A percentile compares a stretch with the other conserved stretches of the same genome.
These are phyloP conservation scores for Ornithorhynchus anatinus DNA, from an alignment of 2,113 vertebrate species.

Conservation along the genomic window DNA sequence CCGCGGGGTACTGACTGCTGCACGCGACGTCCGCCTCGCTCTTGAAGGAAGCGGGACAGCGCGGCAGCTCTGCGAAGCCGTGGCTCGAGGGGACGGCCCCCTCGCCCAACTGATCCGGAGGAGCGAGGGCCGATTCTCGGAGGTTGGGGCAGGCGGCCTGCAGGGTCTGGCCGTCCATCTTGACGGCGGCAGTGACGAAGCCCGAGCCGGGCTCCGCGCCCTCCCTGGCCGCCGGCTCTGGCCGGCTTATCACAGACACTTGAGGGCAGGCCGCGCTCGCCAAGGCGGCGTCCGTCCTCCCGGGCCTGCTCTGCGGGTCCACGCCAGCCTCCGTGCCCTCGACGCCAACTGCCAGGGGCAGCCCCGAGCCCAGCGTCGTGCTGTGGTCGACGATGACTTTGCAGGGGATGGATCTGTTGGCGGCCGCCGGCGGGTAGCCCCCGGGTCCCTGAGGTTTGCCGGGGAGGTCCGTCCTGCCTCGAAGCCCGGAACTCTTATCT, in stretches of 20 bases:
- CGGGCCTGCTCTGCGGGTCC: constrained; percentile 67
- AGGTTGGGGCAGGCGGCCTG: constrained; percentile 59
- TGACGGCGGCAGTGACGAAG: constrained; percentile 54
- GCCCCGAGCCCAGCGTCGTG: constrained; percentile 70
- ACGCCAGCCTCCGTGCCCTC: constrained; percentile 65
- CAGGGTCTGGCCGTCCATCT: constrained; percentile 68
- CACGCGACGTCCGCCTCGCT: constrained; percentile 62
- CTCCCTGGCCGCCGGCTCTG: constrained; percentile 68
- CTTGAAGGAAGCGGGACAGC: constrained; percentile 64
- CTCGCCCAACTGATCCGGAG: constrained; percentile 68
- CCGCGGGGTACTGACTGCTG: constrained; percentile 64
- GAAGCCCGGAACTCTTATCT: constrained; percentile 66
- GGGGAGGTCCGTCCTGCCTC: constrained; percentile 64
- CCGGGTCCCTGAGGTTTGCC: constrained; percentile 64
- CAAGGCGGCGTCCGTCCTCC: constrained; percentile 70
- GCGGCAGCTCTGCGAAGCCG: constrained; percentile 69
- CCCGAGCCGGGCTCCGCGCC: constrained; percentile 63
- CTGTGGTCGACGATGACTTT: constrained; percentile 85
- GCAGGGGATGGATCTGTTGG: constrained; percentile 81
- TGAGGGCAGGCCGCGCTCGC: constrained; percentile 74
- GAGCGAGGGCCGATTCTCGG: constrained; percentile 67
- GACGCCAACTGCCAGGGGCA: constrained; percentile 67
- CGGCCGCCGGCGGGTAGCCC: constrained; percentile 65
- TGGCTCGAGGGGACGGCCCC: constrained; percentile 51
- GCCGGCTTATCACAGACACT: constrained; percentile 81